phyloP scores from a whole-genome alignment of 2,888 invertebrate genomes.

The Melieria omissa region DNA sequence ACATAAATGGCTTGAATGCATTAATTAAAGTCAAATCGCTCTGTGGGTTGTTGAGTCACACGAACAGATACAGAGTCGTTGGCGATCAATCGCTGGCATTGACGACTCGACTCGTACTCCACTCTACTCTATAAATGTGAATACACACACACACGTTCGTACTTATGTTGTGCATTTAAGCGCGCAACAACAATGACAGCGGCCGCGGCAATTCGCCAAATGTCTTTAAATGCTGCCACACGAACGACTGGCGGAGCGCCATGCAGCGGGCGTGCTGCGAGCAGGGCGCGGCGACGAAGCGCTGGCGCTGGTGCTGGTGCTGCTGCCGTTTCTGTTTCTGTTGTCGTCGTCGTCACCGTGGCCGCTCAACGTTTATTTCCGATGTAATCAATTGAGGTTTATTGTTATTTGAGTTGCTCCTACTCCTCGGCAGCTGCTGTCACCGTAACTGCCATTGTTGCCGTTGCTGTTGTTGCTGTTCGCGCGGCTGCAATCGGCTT shows the following conservation, averaged over 20 bases:
- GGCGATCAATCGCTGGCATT: conserved; percentile 10
- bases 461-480: background rate
- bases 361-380: conserved; percentile 11
- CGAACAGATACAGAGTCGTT: conserved; percentile 23
- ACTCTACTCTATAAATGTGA: too few relatives aligned
- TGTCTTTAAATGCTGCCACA: too few relatives aligned
- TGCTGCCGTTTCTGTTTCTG: background rate
- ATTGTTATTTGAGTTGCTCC: conserved; percentile 22
- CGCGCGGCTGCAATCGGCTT: background rate
- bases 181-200: conserved; percentile 2
- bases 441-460: background rate
- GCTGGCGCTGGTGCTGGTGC: background rate
- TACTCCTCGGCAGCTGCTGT: background rate
- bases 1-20: conserved; percentile 57
- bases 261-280: too few relatives aligned
- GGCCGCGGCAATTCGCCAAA: background rate
- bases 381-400: conserved; percentile 27
- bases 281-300: background rate
- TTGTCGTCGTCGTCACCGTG: background rate
- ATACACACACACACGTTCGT: background rate
- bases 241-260: too few relatives aligned
- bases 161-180: conserved; percentile 12
- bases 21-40: conserved; percentile 37
- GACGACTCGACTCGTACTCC: background rate
- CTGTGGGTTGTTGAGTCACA: conserved; percentile 38